Conservation (phyloP, 2,888 invertebrate species). For the Cephus pygmeus region DNA sequence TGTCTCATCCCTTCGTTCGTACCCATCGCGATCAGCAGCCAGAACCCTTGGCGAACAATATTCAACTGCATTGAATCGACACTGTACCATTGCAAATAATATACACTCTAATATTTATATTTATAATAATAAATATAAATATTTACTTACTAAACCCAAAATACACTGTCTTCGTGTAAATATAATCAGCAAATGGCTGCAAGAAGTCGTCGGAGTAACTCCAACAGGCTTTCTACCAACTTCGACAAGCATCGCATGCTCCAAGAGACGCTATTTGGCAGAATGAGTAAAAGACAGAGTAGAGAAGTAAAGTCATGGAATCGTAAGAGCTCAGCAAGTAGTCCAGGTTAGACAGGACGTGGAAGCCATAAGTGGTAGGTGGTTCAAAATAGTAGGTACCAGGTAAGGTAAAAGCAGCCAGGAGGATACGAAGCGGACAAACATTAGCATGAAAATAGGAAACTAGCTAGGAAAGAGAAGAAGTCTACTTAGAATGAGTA, state of each 20-base stretch:
- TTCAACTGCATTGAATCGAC: no score
- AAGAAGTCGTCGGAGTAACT: slow-evolving; percentile 16
- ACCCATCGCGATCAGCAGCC: neutral
- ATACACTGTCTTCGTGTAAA: slow-evolving; percentile 11
- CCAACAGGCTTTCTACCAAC: neutral
- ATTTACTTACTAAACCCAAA: no score
- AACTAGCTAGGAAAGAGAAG: slow-evolving; percentile 21
- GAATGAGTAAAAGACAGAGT: no score
- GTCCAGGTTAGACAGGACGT: no score
- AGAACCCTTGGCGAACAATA: neutral
- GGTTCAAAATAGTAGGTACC: neutral
- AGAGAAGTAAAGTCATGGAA: no score
- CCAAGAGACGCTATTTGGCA: no score
- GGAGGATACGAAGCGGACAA: slow-evolving; percentile 10
- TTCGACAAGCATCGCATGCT: neutral
- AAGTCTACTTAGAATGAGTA: slow-evolving; percentile 19
- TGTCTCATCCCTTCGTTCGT: neutral
- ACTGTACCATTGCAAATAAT: no score
- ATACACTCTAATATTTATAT: no score
- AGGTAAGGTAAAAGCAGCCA: neutral
- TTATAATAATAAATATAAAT: no score
- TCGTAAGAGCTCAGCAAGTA: no score
- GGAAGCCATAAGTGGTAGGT: slow-evolving; percentile 8
- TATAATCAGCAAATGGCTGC: slow-evolving; percentile 45
- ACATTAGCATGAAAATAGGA: slow-evolving; percentile 46